These are phyloP conservation scores for Xiphophorus birchmanni DNA, from an alignment of 2,797 vertebrate genomes.

Conservation along the genomic window DNA sequence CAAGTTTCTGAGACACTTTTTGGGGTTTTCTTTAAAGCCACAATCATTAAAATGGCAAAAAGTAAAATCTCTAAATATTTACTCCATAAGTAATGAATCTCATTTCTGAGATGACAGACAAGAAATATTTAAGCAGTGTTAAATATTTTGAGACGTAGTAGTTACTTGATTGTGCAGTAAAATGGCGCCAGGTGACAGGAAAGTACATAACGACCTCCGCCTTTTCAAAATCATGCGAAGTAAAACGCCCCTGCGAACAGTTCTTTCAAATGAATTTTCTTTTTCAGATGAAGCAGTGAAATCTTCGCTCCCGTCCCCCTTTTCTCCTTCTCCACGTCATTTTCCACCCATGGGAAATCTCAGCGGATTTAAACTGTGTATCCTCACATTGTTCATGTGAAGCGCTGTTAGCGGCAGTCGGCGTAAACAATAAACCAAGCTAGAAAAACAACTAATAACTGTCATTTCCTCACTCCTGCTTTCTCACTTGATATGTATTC, in stretches of 20 bases:
- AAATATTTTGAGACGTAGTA: too few relatives aligned
- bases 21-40: too few relatives aligned
- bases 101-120: too few relatives aligned
- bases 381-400: conserved; percentile 76
- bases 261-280: background rate
- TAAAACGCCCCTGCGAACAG: background rate
- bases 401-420: conserved; percentile 46
- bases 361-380: conserved; percentile 56
- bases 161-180: too few relatives aligned
- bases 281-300: background rate
- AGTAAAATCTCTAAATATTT: too few relatives aligned
- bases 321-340: conserved; percentile 53
- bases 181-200: background rate
- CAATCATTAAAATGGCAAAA: too few relatives aligned
- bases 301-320: conserved; percentile 20
- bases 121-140: too few relatives aligned
- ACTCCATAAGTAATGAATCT: too few relatives aligned
- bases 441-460: conserved; percentile 48
- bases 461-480: conserved; percentile 30
- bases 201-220: background rate
- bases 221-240: background rate
- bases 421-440: conserved; percentile 65
- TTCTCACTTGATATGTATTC: background rate
- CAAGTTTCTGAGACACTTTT: too few relatives aligned
- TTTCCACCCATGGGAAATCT: conserved; percentile 57